A percentile compares a stretch with the other conserved stretches of the same genome.
These are phyloP conservation scores for Saturnia pavonia DNA, from an alignment of 2,888 invertebrate genomes.

Conservation along the genomic window DNA sequence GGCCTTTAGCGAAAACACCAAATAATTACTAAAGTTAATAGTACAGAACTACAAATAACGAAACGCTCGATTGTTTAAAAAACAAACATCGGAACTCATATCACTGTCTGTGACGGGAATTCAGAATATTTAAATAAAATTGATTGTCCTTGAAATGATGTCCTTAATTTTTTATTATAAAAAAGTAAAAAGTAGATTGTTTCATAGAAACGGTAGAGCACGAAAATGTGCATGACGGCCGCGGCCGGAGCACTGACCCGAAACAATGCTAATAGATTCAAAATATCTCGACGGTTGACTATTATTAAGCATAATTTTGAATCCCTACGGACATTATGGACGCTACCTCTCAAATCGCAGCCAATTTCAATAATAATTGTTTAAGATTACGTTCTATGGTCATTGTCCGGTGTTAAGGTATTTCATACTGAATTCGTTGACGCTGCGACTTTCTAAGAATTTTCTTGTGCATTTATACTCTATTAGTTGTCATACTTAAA, in stretches of 20 bases:
- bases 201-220: neutral
- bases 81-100: too few relatives aligned
- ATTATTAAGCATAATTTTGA: constrained; percentile 45
- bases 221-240: neutral
- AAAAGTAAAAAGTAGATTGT: neutral
- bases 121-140: too few relatives aligned
- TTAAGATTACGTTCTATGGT: constrained; percentile 30
- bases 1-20: neutral
- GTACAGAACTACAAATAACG: neutral
- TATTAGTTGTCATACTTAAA: neutral
- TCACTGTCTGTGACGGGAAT: too few relatives aligned
- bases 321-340: constrained; percentile 27
- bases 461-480: neutral
- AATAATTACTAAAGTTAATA: neutral
- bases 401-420: constrained; percentile 20
- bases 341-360: constrained; percentile 33
- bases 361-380: constrained; percentile 36
- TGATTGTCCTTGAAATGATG: too few relatives aligned
- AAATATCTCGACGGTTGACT: constrained; percentile 35
- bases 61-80: too few relatives aligned
- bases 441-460: neutral
- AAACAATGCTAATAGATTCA: constrained; percentile 42
- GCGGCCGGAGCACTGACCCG: constrained; percentile 35
- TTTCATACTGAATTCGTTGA: neutral
- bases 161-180: neutral